These are phyloP conservation scores for Cherax destructor DNA, from an alignment of 1,140 invertebrate species.

Conservation along the genomic window DNA sequence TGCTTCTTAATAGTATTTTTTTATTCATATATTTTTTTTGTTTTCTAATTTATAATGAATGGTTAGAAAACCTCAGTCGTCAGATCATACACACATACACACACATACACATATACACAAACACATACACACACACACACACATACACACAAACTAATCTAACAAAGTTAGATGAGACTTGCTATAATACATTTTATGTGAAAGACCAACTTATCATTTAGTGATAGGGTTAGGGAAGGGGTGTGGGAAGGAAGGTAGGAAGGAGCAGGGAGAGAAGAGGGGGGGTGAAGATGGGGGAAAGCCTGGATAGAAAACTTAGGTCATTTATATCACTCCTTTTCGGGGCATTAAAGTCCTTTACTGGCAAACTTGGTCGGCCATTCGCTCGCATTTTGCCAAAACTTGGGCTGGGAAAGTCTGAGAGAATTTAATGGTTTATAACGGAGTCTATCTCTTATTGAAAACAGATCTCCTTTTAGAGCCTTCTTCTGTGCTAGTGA, in stretches of 20 bases:
- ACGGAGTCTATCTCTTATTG: constrained; percentile 27
- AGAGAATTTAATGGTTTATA: constrained; percentile 45
- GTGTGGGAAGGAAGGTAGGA: not conserved
- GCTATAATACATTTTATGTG: no score
- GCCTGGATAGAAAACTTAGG: constrained; percentile 16
- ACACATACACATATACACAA: no score
- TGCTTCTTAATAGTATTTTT: no score
- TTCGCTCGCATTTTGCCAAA: constrained; percentile 37
- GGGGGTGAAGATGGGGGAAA: not conserved
- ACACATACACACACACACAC: no score
- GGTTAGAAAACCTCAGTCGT: no score
- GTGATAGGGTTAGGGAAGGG: not conserved
- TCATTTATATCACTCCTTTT: constrained; percentile 35
- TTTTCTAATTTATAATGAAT: no score
- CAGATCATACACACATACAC: no score
- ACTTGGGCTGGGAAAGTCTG: not conserved
- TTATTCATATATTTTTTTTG: no score
- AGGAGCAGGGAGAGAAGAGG: not conserved
- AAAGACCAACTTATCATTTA: no score
- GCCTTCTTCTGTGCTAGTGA: not conserved
- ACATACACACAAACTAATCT: no score
- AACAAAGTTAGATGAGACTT: no score
- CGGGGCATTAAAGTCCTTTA: constrained; percentile 38
- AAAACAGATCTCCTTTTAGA: constrained; percentile 34
- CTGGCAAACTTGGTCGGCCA: constrained; percentile 31